Base-by-base conservation (phyloP, 1,140 invertebrate genomes). In the Neelides sp. region DNA sequence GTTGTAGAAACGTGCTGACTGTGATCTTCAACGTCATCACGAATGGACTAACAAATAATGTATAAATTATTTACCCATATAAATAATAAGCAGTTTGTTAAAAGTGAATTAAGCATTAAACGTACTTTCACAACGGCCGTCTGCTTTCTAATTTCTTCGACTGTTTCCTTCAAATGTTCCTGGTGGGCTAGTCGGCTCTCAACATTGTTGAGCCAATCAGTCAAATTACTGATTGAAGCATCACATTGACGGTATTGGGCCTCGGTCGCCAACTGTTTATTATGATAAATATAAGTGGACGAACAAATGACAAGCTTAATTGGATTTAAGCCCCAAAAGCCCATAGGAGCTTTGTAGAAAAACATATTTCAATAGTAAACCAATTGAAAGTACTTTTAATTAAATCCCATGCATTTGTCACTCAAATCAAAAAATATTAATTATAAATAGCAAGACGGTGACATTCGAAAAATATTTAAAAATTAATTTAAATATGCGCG, bases 221-320 rank as follows among this genome's bases (percentile, higher is more conserved):
- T 70, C 34, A 95, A 74, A 66, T 87, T 85, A 30, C 78, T 78
- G 34, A 92, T 70, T 37, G 78, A 82, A 63, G 89, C 84, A 67
- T 84, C 84, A 70, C 81, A 94, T 62, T 84, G 75, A 68, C 80
- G 85, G 74, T 92, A 95, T 66, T 91, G 89, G 64, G 92, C 89
- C 69, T 91, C 83, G 57, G 92, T 82, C 61, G 86, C 86, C 85
- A 89, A 84, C 89, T 93, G 74, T 55, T 65, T 58, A 43, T 24
- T 5, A 24, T 12, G 36, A 57, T 27, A 42, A 34, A 20, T n/a
- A n/a, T n/a, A n/a, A n/a, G n/a, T n/a, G n/a, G n/a, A n/a, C n/a
- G n/a, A n/a, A n/a, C n/a, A n/a, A n/a, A n/a, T n/a, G n/a, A n/a
- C n/a, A n/a, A n/a, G n/a, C n/a, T n/a, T n/a, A n/a, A n/a, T n/a